Evolutionary conservation across 2,113 vertebrate genomes (phyloP), one percentile per base, ranked within the genome.

Genomic region (Sminthopsis crassicaudata): DNA sequence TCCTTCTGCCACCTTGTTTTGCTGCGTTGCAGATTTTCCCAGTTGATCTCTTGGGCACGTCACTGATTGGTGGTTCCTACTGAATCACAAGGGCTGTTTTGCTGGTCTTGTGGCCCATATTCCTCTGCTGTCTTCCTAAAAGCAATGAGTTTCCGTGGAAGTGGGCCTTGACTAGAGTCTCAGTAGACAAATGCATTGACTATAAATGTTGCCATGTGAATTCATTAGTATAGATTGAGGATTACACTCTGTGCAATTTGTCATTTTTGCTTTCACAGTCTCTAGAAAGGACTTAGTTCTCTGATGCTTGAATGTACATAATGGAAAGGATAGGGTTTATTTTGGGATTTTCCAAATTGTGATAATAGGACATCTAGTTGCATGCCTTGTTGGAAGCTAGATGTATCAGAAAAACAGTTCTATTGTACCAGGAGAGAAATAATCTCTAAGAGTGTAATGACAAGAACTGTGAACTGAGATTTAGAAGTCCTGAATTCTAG

Each of bases 1-100:
- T 96, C 88, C 96, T 96, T 51, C 53, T 92, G 91, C 97, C 95
- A 96, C 95, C 95, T 97, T 96, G 92, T 96, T 98, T 97, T 96
- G 92, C 97, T 95, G 76, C 94, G 95, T 95, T 98, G 92, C 91
- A 0, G 96, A 96, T 98, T 94, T 97, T 97, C 90, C 92, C 48
- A 91, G 46, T 52, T 90, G 95, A 67, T 94, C 2, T 91, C 95
- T 97, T 92, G 91, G 91, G 92, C 92, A 0, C 92, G 94, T 95
- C 94, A 96, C 94, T 19, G 27, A 95, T 95, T 42, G 91, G 76
- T 53, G 50, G 95, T 84, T 95, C 90, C 96, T 53, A 8, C 96
- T 90, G 91, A 89, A 91, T 90, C 42, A 67, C 84, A 92, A 60
- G 24, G n/a, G 46, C 27, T 91, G 95, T 89, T 96, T 96, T 95